These are phyloP conservation scores for Diabrotica undecimpunctata DNA, from an alignment of 1,140 invertebrate species.

Conservation along the genomic window DNA sequence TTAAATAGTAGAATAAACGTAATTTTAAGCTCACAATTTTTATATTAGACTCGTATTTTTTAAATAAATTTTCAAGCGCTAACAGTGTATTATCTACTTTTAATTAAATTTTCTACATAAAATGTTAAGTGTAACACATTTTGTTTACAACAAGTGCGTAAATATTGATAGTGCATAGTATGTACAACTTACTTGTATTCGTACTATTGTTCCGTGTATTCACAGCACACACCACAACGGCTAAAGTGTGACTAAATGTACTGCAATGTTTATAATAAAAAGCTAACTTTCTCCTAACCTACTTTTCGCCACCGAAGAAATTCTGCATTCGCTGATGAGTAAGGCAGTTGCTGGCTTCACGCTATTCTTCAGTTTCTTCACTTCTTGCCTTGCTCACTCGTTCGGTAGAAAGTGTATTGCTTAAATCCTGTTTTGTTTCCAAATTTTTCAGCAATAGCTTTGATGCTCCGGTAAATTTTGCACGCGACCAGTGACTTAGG, in stretches of 20 bases:
- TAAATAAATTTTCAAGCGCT: too few relatives aligned
- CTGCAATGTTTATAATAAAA: conserved; percentile 35
- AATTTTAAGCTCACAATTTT: too few relatives aligned
- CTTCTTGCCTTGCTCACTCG: not conserved
- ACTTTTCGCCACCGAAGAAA: conserved; percentile 36
- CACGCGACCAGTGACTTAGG: too few relatives aligned
- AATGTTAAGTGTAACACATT: too few relatives aligned
- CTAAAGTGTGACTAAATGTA: conserved; percentile 35
- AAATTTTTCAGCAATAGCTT: not conserved
- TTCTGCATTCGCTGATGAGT: conserved; percentile 21
- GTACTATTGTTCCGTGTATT: not conserved
- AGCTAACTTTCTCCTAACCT: conserved; percentile 41
- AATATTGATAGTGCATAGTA: too few relatives aligned
- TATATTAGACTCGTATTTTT: too few relatives aligned
- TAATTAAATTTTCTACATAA: too few relatives aligned
- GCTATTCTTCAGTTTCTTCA: conserved; percentile 2
- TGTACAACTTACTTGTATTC: too few relatives aligned
- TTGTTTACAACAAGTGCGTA: too few relatives aligned
- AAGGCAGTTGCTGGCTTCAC: not conserved
- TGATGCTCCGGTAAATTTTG: too few relatives aligned
- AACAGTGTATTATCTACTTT: too few relatives aligned
- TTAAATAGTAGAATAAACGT: too few relatives aligned
- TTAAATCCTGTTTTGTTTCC: not conserved
- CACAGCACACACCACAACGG: conserved; percentile 29
- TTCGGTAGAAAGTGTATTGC: not conserved